Percentiles rank a stretch among this genome's conserved stretches.
phyloP scores from a whole-genome alignment of 2,797 vertebrate species.

The Kryptopterus vitreolus region DNA sequence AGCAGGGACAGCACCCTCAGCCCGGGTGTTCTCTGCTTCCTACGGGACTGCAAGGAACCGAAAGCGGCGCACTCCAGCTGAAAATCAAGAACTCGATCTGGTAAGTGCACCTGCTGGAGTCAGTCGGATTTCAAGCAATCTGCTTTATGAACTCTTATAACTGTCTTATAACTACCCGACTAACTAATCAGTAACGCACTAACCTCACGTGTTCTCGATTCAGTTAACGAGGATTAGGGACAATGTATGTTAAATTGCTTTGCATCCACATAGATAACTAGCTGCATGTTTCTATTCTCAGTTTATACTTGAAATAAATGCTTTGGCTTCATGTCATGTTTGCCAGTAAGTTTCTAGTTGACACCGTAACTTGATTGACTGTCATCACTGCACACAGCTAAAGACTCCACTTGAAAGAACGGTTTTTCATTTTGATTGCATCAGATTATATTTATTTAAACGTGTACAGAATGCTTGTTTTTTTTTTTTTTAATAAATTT shows the following conservation, averaged over 20 bases:
- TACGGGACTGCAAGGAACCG: conserved; percentile 86
- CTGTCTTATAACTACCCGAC: no score
- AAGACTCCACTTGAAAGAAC: no score
- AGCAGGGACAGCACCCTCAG: conserved; percentile 71
- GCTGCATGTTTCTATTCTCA: neutral
- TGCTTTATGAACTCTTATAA: neutral
- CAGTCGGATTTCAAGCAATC: neutral
- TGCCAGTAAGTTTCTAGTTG: neutral
- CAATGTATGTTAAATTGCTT: no score
- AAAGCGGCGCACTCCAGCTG: conserved; percentile 88
- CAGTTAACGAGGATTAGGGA: neutral
- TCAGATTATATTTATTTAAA: neutral
- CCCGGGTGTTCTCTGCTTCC: conserved; percentile 79
- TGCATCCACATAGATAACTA: neutral
- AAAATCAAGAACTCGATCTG: conserved; percentile 96
- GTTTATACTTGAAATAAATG: neutral
- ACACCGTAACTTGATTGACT: no score
- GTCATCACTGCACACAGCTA: no score
- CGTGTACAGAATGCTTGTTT: neutral
- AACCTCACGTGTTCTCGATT: no score
- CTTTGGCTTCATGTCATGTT: no score
- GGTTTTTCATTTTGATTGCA: neutral
- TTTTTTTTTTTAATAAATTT: neutral
- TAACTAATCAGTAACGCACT: no score
- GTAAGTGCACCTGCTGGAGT: conserved; percentile 70